Evolutionary conservation across 2,113 vertebrate genomes (phyloP), one percentile per base, ranked within the genome.

Genomic region (Tetraodon nigroviridis): DNA sequence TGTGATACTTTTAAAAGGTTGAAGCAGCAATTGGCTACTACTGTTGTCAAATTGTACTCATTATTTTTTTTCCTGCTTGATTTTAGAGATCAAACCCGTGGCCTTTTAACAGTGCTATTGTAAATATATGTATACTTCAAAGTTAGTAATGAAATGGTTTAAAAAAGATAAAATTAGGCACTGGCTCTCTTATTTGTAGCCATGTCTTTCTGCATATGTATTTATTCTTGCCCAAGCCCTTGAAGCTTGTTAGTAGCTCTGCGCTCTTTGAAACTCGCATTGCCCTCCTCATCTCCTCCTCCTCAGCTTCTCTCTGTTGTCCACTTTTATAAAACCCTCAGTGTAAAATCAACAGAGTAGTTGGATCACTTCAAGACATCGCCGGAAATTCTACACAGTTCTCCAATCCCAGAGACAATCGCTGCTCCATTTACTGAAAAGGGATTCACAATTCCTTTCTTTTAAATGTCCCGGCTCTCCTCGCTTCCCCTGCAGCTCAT

Each of bases 221-320:
- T 46, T 46, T 46, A 41, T 61, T 51, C 58, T 0, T 24, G 22
- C 19, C 22, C 12, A 24, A 17, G 8, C 22, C 46, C 7, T 7
- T 29, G 14, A 52, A 48, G 42, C 41, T 40, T 51, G 57, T 69
- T 29, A 55, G 17, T 49, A 46, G 69, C 75, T 52, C 3, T 2
- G n/a, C 51, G 69, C 69, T 51, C n/a, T 17, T 27, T 57, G 64
- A 27, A 55, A 50, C 71, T 74, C 55, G 37, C 67, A 76, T 78
- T 80, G 76, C 45, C 66, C 8, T 19, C 1, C 51, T 58, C 64
- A 44, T 69, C 16, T 68, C n/a, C 13, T 64, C 22, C 69, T 27
- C 51, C 51, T 19, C 45, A 51, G 57, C 29, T 58, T 20, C 40
- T 51, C 51, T 62, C 55, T 58, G 13, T 55, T 42, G 11, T 65